Percentiles rank a stretch among this genome's conserved stretches.
Evolutionary conservation across 1,140 invertebrate genomes (phyloP).

Genomic region (Globodera rostochiensis): DNA sequence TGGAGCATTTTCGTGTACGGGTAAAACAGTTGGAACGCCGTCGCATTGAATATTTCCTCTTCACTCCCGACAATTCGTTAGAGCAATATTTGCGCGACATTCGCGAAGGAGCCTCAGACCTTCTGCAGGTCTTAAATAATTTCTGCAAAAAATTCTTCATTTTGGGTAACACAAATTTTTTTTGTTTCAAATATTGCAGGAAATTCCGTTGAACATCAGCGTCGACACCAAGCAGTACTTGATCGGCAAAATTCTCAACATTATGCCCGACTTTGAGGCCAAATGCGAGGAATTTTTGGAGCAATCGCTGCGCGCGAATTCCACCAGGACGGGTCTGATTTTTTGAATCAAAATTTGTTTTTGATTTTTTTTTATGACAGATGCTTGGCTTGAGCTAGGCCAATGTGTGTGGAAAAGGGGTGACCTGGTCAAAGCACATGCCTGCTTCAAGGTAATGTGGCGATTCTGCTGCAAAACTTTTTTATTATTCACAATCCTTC

Average conservation of each 20-base stretch:
- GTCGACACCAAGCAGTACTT: conserved; percentile 31
- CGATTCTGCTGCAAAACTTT: background rate
- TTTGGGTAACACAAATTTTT: background rate
- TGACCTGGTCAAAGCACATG: conserved; percentile 33
- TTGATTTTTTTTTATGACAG: background rate
- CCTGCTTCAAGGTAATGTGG: conserved; percentile 39
- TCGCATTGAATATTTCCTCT: conserved; percentile 20
- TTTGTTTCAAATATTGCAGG: conserved; percentile 26
- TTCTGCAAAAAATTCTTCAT: background rate
- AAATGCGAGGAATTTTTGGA: conserved; percentile 38
- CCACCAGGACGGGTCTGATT: conserved; percentile 14
- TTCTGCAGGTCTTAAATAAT: conserved; percentile 8
- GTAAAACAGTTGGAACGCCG: conserved; percentile 4
- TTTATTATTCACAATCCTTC: conserved; percentile 13
- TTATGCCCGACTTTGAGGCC: conserved; percentile 22
- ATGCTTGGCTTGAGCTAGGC: conserved; percentile 44
- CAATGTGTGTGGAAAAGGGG: conserved; percentile 39
- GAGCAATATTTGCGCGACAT: conserved; percentile 10
- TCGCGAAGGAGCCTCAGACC: background rate
- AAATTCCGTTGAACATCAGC: conserved; percentile 34
- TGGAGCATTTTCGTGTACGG: conserved; percentile 25
- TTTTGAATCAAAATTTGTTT: too few species aligned
- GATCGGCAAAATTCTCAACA: conserved; percentile 36
- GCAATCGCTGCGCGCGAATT: conserved; percentile 35
- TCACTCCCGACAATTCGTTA: background rate